Conservation (phyloP, 2,797 vertebrate genomes). For the Morelia viridis region DNA sequence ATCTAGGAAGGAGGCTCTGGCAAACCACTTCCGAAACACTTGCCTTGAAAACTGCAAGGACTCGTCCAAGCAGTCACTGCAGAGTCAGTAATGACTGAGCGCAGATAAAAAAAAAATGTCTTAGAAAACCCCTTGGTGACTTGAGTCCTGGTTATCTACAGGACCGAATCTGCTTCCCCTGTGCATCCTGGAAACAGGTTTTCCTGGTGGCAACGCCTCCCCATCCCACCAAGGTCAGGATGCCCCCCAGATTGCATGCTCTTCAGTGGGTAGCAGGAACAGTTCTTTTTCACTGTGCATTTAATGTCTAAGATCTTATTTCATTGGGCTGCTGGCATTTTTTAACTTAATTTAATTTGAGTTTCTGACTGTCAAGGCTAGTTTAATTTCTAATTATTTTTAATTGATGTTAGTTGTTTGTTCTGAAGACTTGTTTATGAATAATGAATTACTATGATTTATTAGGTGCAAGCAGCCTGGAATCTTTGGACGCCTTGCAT, state of each 20-base stretch:
- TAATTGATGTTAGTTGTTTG: not conserved
- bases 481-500: not conserved
- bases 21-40: too few relatives aligned
- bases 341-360: not conserved
- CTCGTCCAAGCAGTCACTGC: too few relatives aligned
- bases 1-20: too few relatives aligned
- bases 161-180: not conserved
- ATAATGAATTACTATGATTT: not conserved
- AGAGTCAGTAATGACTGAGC: too few relatives aligned
- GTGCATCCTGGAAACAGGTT: not conserved
- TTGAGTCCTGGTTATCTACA: not conserved
- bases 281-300: not conserved
- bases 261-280: not conserved
- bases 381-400: not conserved
- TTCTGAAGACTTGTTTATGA: not conserved
- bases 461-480: not conserved
- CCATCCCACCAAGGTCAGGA: not conserved
- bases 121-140: too few relatives aligned
- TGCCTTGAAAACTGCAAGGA: too few relatives aligned
- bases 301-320: not conserved
- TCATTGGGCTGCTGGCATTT: not conserved
- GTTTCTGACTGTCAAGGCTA: not conserved
- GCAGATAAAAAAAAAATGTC: too few relatives aligned
- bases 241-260: not conserved
- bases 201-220: not conserved